Evolutionary conservation across 1,140 invertebrate species (phyloP), one percentile per base, ranked within the genome.

Genomic region (Zaprionus lachaisei): DNA sequence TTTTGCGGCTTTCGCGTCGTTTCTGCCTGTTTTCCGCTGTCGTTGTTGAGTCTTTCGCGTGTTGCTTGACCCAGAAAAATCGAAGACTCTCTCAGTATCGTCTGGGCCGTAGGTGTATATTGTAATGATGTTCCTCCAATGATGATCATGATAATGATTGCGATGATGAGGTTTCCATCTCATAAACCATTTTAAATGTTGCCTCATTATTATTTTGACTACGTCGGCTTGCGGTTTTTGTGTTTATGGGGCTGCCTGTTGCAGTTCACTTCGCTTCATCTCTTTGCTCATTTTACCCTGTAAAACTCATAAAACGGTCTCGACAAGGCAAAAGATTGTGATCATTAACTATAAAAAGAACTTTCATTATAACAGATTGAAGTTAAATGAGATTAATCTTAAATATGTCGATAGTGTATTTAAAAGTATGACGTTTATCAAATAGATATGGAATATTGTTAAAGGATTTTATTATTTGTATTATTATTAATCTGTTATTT

Each of bases 181-280:
- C 84, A 87, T 87, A 84, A 89, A 84, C 51, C 72, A 79, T 85
- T 90, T 84, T 85, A 85, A 90, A 85, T 85, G 81, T 90, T 81
- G 81, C 51, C 84, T 89, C 79, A 90, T 89, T 89, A 89, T 85
- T 84, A 89, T 89, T 89, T 87, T 84, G 85, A 81, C 84, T 87
- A 61, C 78, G 81, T 81, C 66, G 80, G 26, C 56, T 79, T 90
- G 85, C 85, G 85, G 84, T 85, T 89, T 79, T 89, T 73, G 66
- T 81, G 85, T 89, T 89, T 89, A 89, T 79, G 75, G 74, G 74
- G 65, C 57, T 60, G 69, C 49, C 65, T 56, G 64, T 61, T 73
- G 82, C 71, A 71, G 44, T 70, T 66, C 57, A 56, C 26, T 26
- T 56, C 22, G 22, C 15, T 56, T 69, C 20, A 24, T 34, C 55